These are phyloP conservation scores for Tupiocoris notatus DNA, from an alignment of 2,888 invertebrate species.

Conservation along the genomic window DNA sequence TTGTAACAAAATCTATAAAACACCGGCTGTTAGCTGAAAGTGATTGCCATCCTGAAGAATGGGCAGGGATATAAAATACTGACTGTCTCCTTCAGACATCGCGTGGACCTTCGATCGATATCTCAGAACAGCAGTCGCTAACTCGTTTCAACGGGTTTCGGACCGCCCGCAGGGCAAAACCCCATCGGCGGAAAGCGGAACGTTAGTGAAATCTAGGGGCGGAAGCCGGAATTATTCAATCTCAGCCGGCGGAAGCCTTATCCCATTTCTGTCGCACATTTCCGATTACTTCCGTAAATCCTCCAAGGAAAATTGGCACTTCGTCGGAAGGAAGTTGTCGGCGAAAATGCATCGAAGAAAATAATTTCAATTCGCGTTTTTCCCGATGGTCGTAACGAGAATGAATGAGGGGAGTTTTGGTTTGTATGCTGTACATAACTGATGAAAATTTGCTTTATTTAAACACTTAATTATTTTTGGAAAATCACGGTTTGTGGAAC, in stretches of 20 bases:
- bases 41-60: neutral
- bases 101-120: neutral
- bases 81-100: neutral
- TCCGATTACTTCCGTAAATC: neutral
- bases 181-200: neutral
- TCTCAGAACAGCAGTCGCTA: neutral
- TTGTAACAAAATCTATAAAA: no score
- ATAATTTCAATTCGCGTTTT: no score
- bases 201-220: neutral
- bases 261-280: neutral
- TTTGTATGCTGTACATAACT: no score
- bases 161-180: neutral
- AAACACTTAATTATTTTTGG: no score
- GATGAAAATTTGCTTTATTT: no score
- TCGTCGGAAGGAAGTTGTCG: no score
- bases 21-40: no score
- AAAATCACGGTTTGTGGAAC: no score
- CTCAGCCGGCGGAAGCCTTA: neutral
- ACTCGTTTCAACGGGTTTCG: neutral
- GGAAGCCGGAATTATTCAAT: neutral
- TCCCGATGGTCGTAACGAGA: no score
- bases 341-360: no score
- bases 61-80: neutral
- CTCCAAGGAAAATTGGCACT: no score
- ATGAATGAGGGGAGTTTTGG: no score